Base-by-base conservation (phyloP, 2,113 vertebrate genomes). In the Rhabdornis inornatus region DNA sequence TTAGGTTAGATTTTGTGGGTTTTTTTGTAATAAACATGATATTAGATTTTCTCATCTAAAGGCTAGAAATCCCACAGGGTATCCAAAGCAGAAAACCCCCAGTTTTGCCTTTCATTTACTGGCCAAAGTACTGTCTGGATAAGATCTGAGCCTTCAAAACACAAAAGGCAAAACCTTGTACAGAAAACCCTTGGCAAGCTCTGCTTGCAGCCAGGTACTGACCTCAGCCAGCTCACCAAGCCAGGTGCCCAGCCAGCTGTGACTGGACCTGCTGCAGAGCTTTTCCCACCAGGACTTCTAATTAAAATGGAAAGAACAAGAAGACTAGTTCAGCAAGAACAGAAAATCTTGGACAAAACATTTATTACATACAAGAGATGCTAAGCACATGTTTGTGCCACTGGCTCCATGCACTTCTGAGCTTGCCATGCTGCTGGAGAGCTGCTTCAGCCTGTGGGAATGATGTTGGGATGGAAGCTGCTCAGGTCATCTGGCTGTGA, bases 321-420 rank as follows among this genome's bases (percentile, higher is more conserved):
- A 84, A 30, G 12, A 30, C 30, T 40, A 70, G 61, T 31, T 86
- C 76, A 83, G 49, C 80, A 92, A 86, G 64, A 83, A 31, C n/a
- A 56, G 37, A 61, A 83, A 20, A 40, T 40, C 37, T 18, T 30
- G n/a, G 53, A 44, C 1, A 0, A 59, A 88, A 49, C 0, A 1
- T 6, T 45, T 25, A 57, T 2, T 33, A 8, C 3, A 1, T 30
- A 31, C 7, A 28, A 52, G 71, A 65, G 53, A 28, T n/a, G 19
- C 19, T 22, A 13, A 76, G 61, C 20, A 53, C 10, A 1, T 9
- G 1, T 35, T 66, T 21, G 23, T 52, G 44, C n/a, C 1, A 0
- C 65, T 64, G 74, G 35, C 28, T 70, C 39, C 14, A 5, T 11
- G 3, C 18, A 13, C 9, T 57, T 56, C 42, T 50, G 61, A 64